phyloP scores from a whole-genome alignment of 2,797 vertebrate genomes.

The Heterohyrax brucei region DNA sequence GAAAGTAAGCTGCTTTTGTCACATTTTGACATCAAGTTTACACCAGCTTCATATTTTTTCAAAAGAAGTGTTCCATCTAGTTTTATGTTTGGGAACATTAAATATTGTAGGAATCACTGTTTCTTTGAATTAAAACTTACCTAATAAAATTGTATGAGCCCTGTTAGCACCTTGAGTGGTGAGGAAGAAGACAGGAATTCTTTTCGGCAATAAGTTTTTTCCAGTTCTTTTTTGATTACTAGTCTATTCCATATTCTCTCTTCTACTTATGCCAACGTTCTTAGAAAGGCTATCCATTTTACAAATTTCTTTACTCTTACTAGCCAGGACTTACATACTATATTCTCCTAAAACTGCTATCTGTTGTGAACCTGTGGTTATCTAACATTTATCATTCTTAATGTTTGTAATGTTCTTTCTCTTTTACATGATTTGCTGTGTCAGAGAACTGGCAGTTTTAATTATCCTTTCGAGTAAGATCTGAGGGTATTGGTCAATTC shows the following conservation, averaged over 20 bases:
- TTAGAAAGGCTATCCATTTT: neutral
- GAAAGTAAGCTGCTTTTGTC: neutral
- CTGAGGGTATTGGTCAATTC: neutral
- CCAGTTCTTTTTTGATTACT: neutral
- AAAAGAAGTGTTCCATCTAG: neutral
- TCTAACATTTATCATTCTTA: neutral
- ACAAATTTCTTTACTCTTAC: neutral
- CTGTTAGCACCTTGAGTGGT: neutral
- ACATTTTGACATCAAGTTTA: neutral
- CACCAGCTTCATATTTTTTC: neutral
- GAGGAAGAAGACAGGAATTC: constrained; percentile 14
- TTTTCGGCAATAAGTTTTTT: neutral
- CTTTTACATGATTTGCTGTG: neutral
- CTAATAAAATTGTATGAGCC: neutral
- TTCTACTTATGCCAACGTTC: neutral
- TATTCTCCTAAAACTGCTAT: neutral
- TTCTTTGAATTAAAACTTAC: neutral
- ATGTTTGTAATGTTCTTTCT: neutral
- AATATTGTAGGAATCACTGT: neutral
- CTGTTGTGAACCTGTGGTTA: neutral
- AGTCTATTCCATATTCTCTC: neutral
- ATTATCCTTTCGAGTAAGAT: neutral
- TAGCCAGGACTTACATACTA: neutral
- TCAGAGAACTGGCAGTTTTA: neutral
- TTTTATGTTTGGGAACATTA: neutral